These are phyloP conservation scores for Otolemur garnettii DNA, from an alignment of 2,113 vertebrate genomes.

Conservation along the genomic window DNA sequence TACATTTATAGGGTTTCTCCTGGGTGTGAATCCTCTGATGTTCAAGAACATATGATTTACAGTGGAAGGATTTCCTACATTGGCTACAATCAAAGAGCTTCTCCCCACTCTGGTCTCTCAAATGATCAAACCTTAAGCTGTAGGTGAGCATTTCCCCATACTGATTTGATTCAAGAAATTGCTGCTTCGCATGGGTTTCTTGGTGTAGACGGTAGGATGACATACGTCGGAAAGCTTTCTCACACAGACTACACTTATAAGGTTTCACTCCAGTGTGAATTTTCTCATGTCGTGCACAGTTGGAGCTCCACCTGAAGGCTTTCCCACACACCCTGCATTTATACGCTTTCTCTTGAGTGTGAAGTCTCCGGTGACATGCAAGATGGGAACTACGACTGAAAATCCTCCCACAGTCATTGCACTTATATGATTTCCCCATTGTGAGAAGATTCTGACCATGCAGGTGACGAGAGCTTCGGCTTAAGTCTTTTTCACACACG, in stretches of 20 bases:
- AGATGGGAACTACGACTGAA: constrained; percentile 71
- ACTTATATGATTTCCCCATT: neutral
- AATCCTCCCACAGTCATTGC: constrained; percentile 66
- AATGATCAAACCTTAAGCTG: neutral
- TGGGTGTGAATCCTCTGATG: constrained; percentile 80
- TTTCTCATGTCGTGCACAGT: constrained; percentile 80
- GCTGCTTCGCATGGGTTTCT: constrained; percentile 45
- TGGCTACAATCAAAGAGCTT: constrained; percentile 80
- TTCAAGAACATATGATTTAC: constrained; percentile 71
- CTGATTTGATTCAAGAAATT: neutral
- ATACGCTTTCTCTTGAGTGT: constrained; percentile 69
- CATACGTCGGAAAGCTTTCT: constrained; percentile 70
- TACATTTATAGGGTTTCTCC: constrained; percentile 80
- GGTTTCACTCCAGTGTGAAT: constrained; percentile 81
- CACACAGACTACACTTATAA: constrained; percentile 74
- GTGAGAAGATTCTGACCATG: constrained; percentile 74
- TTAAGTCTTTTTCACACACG: neutral
- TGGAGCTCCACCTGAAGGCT: constrained; percentile 80
- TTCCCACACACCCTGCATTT: constrained; percentile 82
- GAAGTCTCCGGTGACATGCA: constrained; percentile 54
- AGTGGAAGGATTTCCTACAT: constrained; percentile 83
- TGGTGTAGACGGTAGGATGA: constrained; percentile 73
- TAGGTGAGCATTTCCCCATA: neutral
- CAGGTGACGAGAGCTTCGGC: neutral
- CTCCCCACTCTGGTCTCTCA: constrained; percentile 44